Conservation (phyloP, 92 coral and sea anemone genomes). For the Epizoanthus scotinus region DNA sequence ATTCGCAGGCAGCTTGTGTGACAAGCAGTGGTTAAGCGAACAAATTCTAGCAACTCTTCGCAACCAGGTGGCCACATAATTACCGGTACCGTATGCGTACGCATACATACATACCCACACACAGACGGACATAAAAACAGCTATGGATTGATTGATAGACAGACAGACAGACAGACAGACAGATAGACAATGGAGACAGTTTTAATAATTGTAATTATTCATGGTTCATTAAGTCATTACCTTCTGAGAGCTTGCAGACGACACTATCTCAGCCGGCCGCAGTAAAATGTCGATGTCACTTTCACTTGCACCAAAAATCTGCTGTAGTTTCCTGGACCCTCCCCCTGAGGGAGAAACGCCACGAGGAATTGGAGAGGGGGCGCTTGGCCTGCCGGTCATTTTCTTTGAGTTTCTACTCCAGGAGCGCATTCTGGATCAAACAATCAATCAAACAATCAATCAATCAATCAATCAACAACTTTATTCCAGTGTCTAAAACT, state of each 20-base stretch:
- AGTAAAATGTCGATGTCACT: constrained; percentile 92
- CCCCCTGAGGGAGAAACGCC: constrained; percentile 89
- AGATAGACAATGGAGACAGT: no score
- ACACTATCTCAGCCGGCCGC: constrained; percentile 86
- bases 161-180: no score
- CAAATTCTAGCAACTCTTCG: no score
- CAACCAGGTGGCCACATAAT: no score
- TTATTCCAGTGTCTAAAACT: no score
- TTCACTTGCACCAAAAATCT: constrained; percentile 97
- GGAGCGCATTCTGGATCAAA: constrained; percentile 77
- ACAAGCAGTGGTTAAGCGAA: no score
- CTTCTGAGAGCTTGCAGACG: constrained; percentile 67
- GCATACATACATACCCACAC: not conserved
- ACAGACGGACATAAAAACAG: not conserved
- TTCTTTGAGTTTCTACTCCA: constrained; percentile 95
- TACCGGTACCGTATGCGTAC: no score
- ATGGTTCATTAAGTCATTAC: constrained; percentile 4
- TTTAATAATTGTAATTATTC: no score
- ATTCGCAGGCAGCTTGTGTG: no score
- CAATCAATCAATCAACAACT: no score
- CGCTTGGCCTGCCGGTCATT: constrained; percentile 68
- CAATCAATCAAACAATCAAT: no score
- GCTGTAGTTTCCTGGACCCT: constrained; percentile 94
- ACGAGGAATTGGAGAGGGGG: constrained; percentile 73
- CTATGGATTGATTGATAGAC: not conserved